Evolutionary conservation across 2,113 vertebrate genomes (phyloP).

Genomic region (Oreochromis niloticus): DNA sequence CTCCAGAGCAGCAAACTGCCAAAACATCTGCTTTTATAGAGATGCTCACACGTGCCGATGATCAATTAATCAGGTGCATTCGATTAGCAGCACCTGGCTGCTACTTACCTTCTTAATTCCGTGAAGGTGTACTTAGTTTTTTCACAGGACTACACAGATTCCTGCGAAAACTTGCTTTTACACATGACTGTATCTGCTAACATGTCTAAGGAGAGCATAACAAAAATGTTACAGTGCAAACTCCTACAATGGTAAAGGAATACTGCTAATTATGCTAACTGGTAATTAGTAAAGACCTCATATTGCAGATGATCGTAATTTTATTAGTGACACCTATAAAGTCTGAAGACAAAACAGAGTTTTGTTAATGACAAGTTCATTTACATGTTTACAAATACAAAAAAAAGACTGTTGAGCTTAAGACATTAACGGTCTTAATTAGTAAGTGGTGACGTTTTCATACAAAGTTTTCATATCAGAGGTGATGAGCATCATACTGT

Average conservation of each 20-base stretch:
- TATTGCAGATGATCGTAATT: not conserved
- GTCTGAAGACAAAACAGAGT: constrained; percentile 29
- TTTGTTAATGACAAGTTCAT: constrained; percentile 17
- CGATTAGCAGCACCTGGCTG: not conserved
- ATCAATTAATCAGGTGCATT: not conserved
- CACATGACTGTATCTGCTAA: not conserved
- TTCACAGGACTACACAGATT: not conserved
- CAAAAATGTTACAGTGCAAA: constrained; percentile 18
- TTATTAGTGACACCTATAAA: constrained; percentile 7
- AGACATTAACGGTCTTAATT: not conserved
- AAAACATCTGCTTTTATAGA: not conserved
- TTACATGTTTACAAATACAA: not conserved
- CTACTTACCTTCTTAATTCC: not conserved
- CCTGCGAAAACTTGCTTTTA: not conserved
- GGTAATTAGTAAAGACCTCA: not conserved
- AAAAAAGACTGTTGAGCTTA: not conserved
- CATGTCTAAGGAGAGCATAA: constrained; percentile 2
- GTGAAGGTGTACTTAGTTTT: not conserved
- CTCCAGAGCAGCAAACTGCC: not conserved
- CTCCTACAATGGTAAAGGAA: not conserved
- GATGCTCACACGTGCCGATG: not conserved
- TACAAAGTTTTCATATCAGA: constrained; percentile 17
- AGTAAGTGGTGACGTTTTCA: not conserved
- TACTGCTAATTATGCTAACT: not conserved
- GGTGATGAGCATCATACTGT: constrained; percentile 2